Conservation (phyloP, 2,797 vertebrate species). For the Mormyrops attenuatus region DNA sequence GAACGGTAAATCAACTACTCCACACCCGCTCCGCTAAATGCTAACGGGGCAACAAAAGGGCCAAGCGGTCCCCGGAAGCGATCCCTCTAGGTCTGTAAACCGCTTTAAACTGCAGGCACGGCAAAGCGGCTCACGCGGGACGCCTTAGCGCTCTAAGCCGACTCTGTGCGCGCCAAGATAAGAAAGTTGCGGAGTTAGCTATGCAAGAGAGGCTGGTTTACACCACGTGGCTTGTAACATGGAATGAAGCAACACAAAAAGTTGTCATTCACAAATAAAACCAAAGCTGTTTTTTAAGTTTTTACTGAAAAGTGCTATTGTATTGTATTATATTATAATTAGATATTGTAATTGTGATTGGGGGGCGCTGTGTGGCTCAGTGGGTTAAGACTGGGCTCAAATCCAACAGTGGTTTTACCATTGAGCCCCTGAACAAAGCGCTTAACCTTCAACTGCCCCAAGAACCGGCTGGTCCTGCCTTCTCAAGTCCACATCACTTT, state of each 20-base stretch:
- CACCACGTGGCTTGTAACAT: not conserved
- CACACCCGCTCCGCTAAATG: slow-evolving; percentile 25
- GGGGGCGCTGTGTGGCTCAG: not conserved
- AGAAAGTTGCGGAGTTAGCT: not conserved
- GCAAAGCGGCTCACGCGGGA: too few relatives aligned
- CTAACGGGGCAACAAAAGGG: slow-evolving; percentile 5
- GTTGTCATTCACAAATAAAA: not conserved
- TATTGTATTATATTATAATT: not conserved
- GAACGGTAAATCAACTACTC: slow-evolving; percentile 40
- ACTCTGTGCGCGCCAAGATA: not conserved
- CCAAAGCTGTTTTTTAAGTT: not conserved
- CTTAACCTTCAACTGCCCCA: not conserved
- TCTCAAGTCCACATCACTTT: not conserved
- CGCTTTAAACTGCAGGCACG: not conserved
- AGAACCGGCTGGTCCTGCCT: not conserved
- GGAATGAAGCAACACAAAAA: not conserved
- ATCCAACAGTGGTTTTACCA: not conserved
- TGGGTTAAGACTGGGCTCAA: not conserved
- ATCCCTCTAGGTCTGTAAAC: not conserved
- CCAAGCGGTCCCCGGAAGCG: not conserved
- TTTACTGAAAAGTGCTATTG: not conserved
- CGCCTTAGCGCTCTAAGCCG: not conserved
- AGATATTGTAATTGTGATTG: not conserved
- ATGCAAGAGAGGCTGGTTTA: not conserved
- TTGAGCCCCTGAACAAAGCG: not conserved